phyloP scores from a whole-genome alignment of 2,797 vertebrate genomes.

The Cuniculus paca region DNA sequence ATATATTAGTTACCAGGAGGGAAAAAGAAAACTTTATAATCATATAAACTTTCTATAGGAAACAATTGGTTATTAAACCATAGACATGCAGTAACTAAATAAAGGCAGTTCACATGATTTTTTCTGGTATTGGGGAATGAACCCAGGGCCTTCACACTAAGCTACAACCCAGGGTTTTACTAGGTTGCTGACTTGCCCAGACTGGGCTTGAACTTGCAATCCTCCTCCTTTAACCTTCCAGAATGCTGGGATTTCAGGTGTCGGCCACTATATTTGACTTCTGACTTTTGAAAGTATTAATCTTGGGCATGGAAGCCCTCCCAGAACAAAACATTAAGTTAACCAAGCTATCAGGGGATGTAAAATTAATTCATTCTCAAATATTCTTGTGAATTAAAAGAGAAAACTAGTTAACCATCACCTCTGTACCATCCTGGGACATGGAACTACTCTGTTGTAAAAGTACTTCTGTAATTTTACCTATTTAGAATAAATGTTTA shows the following conservation, averaged over 20 bases:
- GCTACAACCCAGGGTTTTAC: neutral
- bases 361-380: conserved; percentile 56
- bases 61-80: conserved; percentile 24
- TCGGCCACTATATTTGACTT: neutral
- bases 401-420: conserved; percentile 36
- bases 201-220: neutral
- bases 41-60: neutral
- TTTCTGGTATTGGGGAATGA: neutral
- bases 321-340: conserved; percentile 19
- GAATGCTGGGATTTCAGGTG: neutral
- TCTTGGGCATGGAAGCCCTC: neutral
- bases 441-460: neutral
- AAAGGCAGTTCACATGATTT: conserved; percentile 6
- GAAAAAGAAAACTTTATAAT: neutral
- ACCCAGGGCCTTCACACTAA: neutral
- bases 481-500: conserved; percentile 62
- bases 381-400: conserved; percentile 43
- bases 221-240: neutral
- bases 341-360: neutral
- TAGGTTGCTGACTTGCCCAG: neutral
- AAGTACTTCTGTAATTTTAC: conserved; percentile 16
- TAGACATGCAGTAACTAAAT: conserved; percentile 31
- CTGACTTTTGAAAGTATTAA: neutral
- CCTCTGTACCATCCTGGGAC: neutral
- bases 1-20: neutral